phyloP scores from a whole-genome alignment of 2,888 invertebrate genomes.

The Tupiocoris notatus region DNA sequence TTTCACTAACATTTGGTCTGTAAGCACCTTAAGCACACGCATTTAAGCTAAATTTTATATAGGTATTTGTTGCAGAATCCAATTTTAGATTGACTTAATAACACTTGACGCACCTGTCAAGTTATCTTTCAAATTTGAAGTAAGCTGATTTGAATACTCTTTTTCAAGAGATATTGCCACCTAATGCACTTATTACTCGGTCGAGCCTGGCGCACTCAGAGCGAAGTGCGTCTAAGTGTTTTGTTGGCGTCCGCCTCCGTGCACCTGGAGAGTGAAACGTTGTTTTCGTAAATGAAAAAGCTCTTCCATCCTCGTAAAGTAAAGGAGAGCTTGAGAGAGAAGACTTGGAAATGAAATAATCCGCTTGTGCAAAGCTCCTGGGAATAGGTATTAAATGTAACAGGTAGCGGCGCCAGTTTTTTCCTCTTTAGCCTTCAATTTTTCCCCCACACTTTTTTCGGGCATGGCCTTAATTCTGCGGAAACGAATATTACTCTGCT shows the following conservation, averaged over 20 bases:
- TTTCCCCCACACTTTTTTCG: no score
- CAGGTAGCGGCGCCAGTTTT: neutral
- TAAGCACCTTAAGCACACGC: no score
- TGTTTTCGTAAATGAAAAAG: neutral
- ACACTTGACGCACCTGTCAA: no score
- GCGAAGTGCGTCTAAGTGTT: neutral
- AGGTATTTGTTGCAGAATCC: no score
- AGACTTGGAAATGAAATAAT: neutral
- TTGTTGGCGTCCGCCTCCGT: neutral
- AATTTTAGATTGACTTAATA: no score
- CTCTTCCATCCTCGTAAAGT: neutral
- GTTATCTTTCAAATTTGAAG: no score
- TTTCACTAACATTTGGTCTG: no score
- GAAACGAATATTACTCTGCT: neutral
- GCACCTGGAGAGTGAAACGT: neutral
- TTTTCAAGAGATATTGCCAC: neutral
- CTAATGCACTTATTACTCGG: neutral
- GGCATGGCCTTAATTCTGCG: neutral
- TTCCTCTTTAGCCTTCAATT: neutral
- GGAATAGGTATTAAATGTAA: neutral
- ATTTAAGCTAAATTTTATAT: no score
- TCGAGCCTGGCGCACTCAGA: neutral
- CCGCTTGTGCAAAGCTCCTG: neutral
- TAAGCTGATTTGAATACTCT: neutral
- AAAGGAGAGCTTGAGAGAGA: neutral